phyloP scores from a whole-genome alignment of 1,140 invertebrate species.

The Anastrepha ludens region DNA sequence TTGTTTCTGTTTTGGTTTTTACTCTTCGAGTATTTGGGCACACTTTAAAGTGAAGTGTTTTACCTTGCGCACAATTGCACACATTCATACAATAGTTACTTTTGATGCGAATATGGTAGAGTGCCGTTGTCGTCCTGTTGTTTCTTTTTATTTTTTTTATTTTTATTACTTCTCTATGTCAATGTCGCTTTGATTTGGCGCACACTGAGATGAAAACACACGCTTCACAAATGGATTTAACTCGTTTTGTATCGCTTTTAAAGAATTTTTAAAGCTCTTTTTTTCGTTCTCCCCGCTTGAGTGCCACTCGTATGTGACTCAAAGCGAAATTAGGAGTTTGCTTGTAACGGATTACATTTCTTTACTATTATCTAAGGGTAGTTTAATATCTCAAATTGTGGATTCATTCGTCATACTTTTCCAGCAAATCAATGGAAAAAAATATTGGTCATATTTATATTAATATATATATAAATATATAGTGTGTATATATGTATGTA shows the following conservation, averaged over 20 bases:
- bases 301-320: background rate
- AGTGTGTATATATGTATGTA: too few species aligned
- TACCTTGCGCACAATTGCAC: conserved; percentile 51
- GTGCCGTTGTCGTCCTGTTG: conserved; percentile 36
- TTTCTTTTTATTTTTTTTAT: background rate
- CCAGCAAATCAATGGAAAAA: background rate
- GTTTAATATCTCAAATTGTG: background rate
- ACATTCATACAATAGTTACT: conserved; percentile 39
- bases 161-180: conserved; percentile 42
- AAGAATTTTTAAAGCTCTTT: conserved; percentile 31
- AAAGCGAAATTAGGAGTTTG: background rate
- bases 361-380: background rate
- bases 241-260: conserved; percentile 44
- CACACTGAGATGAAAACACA: conserved; percentile 4
- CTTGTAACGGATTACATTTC: background rate
- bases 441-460: background rate
- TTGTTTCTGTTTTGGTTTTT: background rate
- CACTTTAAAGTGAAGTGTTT: conserved; percentile 50
- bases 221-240: background rate
- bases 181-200: conserved; percentile 48
- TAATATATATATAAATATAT: too few species aligned
- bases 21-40: conserved; percentile 36
- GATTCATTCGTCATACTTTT: background rate
- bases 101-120: background rate
- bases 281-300: background rate